Conservation (phyloP, 1,140 invertebrate genomes). For the Apis cerana region DNA sequence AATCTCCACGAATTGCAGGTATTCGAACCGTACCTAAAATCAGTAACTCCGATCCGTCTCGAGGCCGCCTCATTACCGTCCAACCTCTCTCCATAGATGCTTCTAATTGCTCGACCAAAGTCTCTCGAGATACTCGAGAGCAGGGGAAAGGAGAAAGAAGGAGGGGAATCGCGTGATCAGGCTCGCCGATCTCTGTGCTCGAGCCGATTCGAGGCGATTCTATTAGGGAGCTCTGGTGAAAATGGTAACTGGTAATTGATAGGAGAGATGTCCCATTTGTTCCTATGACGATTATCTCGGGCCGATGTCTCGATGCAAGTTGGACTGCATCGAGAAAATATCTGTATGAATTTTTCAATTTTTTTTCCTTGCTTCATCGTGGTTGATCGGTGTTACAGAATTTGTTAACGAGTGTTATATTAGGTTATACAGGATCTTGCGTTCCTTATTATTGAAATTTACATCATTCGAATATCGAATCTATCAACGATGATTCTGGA, state of each 20-base stretch:
- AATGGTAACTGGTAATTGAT: conserved; percentile 2
- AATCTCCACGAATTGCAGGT: conserved; percentile 33
- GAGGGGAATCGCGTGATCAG: background rate
- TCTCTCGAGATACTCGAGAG: background rate
- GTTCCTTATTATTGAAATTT: too few relatives aligned
- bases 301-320: background rate
- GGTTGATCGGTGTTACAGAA: too few relatives aligned
- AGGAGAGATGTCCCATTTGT: background rate
- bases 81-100: conserved; percentile 21
- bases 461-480: background rate
- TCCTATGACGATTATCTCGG: background rate
- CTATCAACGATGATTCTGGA: too few relatives aligned
- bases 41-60: conserved; percentile 48
- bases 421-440: too few relatives aligned
- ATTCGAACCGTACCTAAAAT: conserved; percentile 42
- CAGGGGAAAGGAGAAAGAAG: too few relatives aligned
- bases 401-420: too few relatives aligned
- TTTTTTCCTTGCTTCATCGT: too few relatives aligned
- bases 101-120: conserved; percentile 39
- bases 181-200: background rate
- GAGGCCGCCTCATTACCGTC: conserved; percentile 37
- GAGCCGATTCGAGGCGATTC: background rate
- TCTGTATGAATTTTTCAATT: too few relatives aligned
- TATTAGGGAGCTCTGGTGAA: background rate
- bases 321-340: too few relatives aligned